Conservation (phyloP, 2,113 vertebrate genomes). For the Castor canadensis region DNA sequence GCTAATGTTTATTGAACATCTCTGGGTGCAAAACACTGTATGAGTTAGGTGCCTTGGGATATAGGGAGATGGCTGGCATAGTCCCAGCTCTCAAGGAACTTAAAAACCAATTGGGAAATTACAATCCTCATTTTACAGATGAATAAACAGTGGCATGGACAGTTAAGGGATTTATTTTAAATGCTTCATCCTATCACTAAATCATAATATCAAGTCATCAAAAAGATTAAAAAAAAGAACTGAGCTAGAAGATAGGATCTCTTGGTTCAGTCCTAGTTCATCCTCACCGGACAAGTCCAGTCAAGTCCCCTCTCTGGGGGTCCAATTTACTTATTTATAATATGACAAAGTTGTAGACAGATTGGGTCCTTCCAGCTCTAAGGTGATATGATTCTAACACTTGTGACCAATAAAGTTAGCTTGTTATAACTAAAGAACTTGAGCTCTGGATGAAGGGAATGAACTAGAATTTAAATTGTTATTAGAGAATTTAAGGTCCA, state of each 20-base stretch:
- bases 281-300: neutral
- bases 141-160: neutral
- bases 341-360: neutral
- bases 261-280: neutral
- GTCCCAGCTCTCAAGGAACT: slow-evolving; percentile 15
- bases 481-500: neutral
- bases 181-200: slow-evolving; percentile 17
- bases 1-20: neutral
- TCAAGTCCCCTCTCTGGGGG: neutral
- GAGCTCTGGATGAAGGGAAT: neutral
- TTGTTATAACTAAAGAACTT: neutral
- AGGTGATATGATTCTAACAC: neutral
- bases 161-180: slow-evolving; percentile 35
- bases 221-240: neutral
- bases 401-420: neutral
- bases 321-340: neutral
- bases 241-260: neutral
- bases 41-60: neutral
- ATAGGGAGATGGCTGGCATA: neutral
- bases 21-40: neutral
- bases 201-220: slow-evolving; percentile 3
- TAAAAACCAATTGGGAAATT: slow-evolving; percentile 17
- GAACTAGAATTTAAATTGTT: neutral
- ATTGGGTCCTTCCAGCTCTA: neutral
- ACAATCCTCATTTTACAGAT: slow-evolving; percentile 42